Base-by-base conservation (phyloP, 2,797 vertebrate species). In the Lutjanus campechanus region DNA sequence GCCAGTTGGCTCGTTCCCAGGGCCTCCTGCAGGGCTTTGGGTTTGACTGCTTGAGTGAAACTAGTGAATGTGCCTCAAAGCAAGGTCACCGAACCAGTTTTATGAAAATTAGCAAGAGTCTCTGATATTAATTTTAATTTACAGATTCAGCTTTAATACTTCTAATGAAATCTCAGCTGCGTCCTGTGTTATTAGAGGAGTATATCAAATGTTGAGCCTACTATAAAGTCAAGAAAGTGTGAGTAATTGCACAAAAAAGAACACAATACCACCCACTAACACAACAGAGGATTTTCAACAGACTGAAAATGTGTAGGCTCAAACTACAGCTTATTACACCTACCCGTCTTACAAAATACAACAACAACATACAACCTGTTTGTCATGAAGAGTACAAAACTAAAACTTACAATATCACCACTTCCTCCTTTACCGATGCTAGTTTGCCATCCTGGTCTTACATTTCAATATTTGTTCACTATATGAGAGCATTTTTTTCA, bases 1-100 rank as follows among this genome's bases (percentile, higher is more conserved):
- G 81, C 76, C 70, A 59, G 70, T 71, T 72, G 80, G 56, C 67
- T 47, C 55, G 56, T 73, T 83, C 73, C 71, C 82, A 64, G 71
- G 81, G 70, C 17, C 69, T 60, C 76, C 41, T 61, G 10, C 29
- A 36, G 46, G 58, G 47, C 36, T 67, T 64, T 70, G 55, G 53
- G 44, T 65, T 66, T 19, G 16, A 73, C 25, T 59, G 60, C 73
- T 79, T 29, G 8, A 71, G 55, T 17, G 44, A 47, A 54, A 55
- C 44, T n/a, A 11, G 25, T 41, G 17, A 50, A 54, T 20, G 36
- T 47, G 43, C 54, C 70, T 68, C 62, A 67, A 84, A 88, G 72
- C 62, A 69, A 44, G n/a, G 1, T 15, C 49, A 50, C 69, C 76
- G 36, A 79, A 47, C 46, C 49, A 63, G 56, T 71, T 77, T 49